Base-by-base conservation (phyloP, 1,140 invertebrate genomes). In the Thalassaphorura encarpata region DNA sequence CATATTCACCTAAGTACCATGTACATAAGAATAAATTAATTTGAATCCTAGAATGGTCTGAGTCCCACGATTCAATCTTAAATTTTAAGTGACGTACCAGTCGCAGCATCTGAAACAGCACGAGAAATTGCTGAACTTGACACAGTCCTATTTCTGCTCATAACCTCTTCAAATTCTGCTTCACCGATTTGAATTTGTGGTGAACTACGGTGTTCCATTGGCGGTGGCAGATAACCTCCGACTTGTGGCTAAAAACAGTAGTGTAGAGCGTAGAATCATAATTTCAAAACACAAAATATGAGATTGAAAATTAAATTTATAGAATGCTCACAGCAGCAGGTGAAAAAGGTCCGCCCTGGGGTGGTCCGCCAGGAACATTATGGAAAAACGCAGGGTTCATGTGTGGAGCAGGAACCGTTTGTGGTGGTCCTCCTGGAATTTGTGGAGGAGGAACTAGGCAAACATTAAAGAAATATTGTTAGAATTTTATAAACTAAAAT, bases 111-210 rank as follows among this genome's bases (percentile, higher is more conserved):
- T 33, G 91, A 89, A 15, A 99, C 93, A 15, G 96, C 96, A 60
- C 95, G 77, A 15, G 90, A 88, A 58, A 99, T 98, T 2, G 96
- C 95, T 33, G 87, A 93, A 60, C 89, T 94, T 8, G 92, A 97
- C 1, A 99, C 94, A 13, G 93, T 97, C 60, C 94, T 80, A 74
- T 99, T 99, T 62, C 96, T 79, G 49, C 85, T 81, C 88, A 99
- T 96, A 36, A 97, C 93, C 72, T 99, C 96, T 74, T 99, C 94
- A 74, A 97, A 97, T 76, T 99, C 96, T 61, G 85, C 84, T 72
- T 97, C 94, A 58, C 82, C 84, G 23, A 97, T 77, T 29, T 80
- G 80, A 0, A 85, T 80, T 41, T 79, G 75, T 3, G 73, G 73
- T 60, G 82, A 80, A 26, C 76, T 70, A 26, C 78, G 71, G 66